phyloP scores from a whole-genome alignment of 2,113 vertebrate species.

The Oenanthe melanoleuca region DNA sequence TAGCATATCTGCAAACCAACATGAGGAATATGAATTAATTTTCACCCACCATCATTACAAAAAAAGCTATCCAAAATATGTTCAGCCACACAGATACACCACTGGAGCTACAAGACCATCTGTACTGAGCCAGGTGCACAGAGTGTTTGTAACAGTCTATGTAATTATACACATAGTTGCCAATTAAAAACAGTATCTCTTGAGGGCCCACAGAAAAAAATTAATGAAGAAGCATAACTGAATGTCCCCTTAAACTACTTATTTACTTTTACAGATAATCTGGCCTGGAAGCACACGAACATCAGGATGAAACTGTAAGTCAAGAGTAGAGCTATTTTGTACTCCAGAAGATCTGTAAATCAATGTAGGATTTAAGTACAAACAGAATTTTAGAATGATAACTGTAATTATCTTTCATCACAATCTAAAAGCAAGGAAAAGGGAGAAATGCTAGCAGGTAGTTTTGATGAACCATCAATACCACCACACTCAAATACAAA shows the following conservation, averaged over 20 bases:
- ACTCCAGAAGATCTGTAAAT: not conserved
- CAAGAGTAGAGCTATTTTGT: not conserved
- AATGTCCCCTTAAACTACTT: not conserved
- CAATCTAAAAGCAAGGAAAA: not conserved
- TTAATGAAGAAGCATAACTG: not conserved
- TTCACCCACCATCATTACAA: not conserved
- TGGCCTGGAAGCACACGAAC: not conserved
- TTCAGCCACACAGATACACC: not conserved
- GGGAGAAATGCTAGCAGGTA: not conserved
- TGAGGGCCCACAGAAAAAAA: not conserved
- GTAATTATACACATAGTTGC: not conserved
- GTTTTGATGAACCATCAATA: not conserved
- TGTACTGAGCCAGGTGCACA: not conserved
- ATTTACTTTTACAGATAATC: not conserved
- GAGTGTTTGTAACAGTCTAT: not conserved
- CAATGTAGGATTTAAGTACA: not conserved
- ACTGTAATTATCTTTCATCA: not conserved
- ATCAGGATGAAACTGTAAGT: not conserved
- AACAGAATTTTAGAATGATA: not conserved
- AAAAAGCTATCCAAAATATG: not conserved
- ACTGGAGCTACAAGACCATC: not conserved
- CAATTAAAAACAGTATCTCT: not conserved
- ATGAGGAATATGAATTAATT: not conserved
- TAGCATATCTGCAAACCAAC: not conserved
- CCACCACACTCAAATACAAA: not conserved